Conservation (phyloP, 2,113 vertebrate species). For the Saguinus imperator region DNA sequence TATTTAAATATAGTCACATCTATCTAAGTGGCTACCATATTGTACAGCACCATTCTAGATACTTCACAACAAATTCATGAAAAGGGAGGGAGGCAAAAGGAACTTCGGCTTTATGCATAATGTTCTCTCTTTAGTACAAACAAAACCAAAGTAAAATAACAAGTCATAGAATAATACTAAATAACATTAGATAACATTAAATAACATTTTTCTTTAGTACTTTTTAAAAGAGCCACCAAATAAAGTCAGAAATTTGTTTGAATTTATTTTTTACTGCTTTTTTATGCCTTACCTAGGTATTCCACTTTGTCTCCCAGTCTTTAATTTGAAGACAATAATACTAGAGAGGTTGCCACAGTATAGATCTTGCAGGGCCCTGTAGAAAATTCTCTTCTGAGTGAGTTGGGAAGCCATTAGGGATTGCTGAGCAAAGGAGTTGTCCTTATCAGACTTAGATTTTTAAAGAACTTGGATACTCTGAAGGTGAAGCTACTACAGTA, state of each 20-base stretch:
- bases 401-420: not conserved
- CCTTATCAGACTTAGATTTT: not conserved
- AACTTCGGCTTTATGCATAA: not conserved
- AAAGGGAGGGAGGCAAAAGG: not conserved
- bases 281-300: not conserved
- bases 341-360: not conserved
- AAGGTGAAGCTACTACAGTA: not conserved
- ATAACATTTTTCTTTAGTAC: not conserved
- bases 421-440: not conserved
- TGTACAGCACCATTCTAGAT: not conserved
- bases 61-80: not conserved
- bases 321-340: not conserved
- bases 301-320: not conserved
- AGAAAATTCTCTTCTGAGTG: not conserved
- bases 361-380: not conserved
- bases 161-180: not conserved
- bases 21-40: not conserved
- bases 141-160: conserved; percentile 5
- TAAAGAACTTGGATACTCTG: not conserved
- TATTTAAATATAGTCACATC: not conserved
- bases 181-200: not conserved
- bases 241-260: conserved; percentile 21
- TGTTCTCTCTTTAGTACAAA: not conserved
- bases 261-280: not conserved
- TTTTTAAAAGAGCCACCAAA: not conserved